Conservation (phyloP, 2,113 vertebrate species). For the Aegithalos caudatus region DNA sequence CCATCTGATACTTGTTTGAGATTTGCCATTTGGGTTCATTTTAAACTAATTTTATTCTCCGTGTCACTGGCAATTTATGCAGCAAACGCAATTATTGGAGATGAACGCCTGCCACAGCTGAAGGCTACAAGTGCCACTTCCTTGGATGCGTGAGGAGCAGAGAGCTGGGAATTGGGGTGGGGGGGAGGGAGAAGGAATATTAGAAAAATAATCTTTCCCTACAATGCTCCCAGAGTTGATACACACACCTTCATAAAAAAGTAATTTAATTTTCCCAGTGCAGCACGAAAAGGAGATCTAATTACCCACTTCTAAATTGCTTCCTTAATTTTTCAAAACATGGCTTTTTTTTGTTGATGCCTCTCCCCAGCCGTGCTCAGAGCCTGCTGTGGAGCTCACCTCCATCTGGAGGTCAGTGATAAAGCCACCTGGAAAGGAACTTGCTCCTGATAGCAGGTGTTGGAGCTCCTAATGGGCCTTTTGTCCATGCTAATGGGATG, state of each 20-base stretch:
- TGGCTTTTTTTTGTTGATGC: constrained; percentile 66
- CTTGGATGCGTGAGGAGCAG: constrained; percentile 31
- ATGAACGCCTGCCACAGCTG: constrained; percentile 71
- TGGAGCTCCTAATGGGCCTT: not conserved
- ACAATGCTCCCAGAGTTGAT: constrained; percentile 60
- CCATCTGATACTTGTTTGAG: constrained; percentile 56
- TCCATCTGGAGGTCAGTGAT: not conserved
- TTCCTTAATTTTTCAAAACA: constrained; percentile 73
- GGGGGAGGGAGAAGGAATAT: constrained; percentile 37
- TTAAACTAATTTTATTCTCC: constrained; percentile 76
- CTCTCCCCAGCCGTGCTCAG: constrained; percentile 28
- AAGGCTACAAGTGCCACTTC: constrained; percentile 71
- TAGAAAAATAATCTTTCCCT: constrained; percentile 71
- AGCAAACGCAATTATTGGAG: constrained; percentile 71
- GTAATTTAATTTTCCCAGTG: constrained; percentile 78
- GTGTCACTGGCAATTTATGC: constrained; percentile 67
- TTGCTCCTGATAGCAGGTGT: not conserved
- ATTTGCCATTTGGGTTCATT: constrained; percentile 63
- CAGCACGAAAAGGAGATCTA: constrained; percentile 71
- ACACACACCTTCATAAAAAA: constrained; percentile 70
- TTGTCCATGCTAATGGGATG: not conserved
- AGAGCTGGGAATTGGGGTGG: not conserved
- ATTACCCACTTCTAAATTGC: constrained; percentile 75
- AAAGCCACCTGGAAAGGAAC: not conserved
- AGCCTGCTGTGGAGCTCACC: not conserved